Evolutionary conservation across 2,888 invertebrate genomes (phyloP).

Genomic region (Tetranychus truncatus): DNA sequence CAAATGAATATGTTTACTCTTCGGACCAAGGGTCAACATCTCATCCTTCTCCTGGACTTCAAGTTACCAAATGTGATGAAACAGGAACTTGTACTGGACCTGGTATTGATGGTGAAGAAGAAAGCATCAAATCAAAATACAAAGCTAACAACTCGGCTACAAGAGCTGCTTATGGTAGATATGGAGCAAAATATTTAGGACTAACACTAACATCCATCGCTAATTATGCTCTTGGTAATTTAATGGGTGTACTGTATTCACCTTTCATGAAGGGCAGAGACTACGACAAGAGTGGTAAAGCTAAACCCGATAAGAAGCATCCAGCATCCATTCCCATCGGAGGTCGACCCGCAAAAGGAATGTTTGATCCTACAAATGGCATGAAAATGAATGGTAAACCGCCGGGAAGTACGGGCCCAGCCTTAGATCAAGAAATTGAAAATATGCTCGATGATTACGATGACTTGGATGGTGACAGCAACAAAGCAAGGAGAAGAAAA

Average conservation of each 20-base stretch:
- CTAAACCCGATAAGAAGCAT: not conserved
- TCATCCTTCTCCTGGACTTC: not conserved
- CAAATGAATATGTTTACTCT: not conserved
- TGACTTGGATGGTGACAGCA: not conserved
- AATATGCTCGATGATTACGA: not conserved
- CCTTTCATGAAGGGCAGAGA: not conserved
- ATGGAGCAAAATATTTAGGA: not conserved
- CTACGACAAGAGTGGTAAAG: not conserved
- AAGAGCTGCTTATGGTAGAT: not conserved
- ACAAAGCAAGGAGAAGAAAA: not conserved
- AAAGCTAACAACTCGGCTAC: not conserved
- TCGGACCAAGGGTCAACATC: not conserved
- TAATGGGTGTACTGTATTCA: slow-evolving; percentile 6
- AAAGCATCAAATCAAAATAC: not conserved
- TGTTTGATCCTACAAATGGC: not conserved
- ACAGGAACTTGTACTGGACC: not conserved
- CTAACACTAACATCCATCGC: not conserved
- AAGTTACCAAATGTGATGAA: not conserved
- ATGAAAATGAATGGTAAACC: not conserved
- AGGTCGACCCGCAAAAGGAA: not conserved
- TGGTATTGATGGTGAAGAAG: not conserved
- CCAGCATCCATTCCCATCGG: not conserved
- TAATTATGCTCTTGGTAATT: slow-evolving; percentile 2
- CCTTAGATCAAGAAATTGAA: not conserved
- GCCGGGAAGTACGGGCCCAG: not conserved